Evolutionary conservation across 2,113 vertebrate species (phyloP).

Genomic region (Cryptoleucopteryx plumbea): DNA sequence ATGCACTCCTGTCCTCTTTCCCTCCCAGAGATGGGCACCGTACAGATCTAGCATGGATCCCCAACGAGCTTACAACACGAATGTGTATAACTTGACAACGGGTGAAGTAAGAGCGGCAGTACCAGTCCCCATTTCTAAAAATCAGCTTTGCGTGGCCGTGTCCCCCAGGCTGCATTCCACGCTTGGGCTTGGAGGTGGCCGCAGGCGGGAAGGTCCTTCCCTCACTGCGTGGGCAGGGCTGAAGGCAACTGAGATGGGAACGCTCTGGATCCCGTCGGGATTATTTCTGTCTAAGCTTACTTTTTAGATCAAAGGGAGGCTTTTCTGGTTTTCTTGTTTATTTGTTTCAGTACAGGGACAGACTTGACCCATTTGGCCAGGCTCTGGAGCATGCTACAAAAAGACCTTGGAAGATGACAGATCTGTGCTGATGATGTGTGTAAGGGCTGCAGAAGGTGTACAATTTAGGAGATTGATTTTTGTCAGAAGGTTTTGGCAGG

Average conservation of each 20-base stretch:
- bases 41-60: background rate
- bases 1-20: background rate
- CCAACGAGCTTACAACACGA: rapidly evolving
- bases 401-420: background rate
- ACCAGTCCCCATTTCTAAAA: background rate
- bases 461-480: background rate
- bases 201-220: background rate
- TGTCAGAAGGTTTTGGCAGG: background rate
- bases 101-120: background rate
- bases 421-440: background rate
- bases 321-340: background rate
- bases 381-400: background rate
- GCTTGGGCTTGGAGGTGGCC: too few species aligned
- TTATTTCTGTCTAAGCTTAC: background rate
- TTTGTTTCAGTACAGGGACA: background rate
- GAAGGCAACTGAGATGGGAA: background rate
- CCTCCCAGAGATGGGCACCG: background rate
- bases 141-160: rapidly evolving
- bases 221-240: rapidly evolving
- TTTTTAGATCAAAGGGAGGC: background rate
- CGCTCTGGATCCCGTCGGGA: rapidly evolving
- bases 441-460: background rate
- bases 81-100: rapidly evolving
- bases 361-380: background rate
- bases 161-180: background rate